Percentiles rank a stretch among this genome's conserved stretches.
Evolutionary conservation across 2,797 vertebrate genomes (phyloP).

Genomic region (Rhynchotus rufescens): DNA sequence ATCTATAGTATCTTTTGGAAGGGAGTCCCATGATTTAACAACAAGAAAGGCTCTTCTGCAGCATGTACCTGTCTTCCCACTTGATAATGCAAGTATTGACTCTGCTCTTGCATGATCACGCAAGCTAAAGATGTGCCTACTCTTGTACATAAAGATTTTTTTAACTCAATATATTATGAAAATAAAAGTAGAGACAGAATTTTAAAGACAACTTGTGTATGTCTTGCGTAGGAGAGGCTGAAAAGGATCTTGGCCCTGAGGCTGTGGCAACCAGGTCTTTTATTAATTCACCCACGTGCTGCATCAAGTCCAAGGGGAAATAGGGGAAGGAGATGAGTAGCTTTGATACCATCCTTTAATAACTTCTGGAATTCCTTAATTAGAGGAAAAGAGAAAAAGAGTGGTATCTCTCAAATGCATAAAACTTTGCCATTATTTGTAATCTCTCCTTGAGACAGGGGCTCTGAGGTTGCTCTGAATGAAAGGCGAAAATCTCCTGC

Average conservation of each 20-base stretch:
- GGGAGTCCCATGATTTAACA: neutral
- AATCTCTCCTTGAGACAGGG: neutral
- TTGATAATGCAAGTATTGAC: neutral
- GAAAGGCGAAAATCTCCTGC: neutral
- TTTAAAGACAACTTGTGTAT: neutral
- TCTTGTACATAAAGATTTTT: neutral
- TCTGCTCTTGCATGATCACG: neutral
- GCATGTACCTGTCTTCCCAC: fast-evolving
- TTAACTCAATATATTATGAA: neutral
- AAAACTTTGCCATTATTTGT: neutral
- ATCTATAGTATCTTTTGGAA: neutral
- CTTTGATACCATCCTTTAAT: neutral
- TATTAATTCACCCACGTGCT: neutral
- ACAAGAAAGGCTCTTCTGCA: neutral
- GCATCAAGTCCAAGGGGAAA: neutral
- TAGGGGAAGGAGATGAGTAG: neutral
- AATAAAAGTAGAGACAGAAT: neutral
- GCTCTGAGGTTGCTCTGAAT: neutral
- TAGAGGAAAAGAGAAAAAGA: neutral
- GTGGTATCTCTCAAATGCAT: neutral
- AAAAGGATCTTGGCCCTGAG: neutral
- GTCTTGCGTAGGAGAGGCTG: neutral
- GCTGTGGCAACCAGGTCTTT: neutral
- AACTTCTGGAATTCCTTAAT: neutral
- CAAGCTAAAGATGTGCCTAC: neutral